Evolutionary conservation across 2,888 invertebrate genomes (phyloP).

Genomic region (Magallana nippona): DNA sequence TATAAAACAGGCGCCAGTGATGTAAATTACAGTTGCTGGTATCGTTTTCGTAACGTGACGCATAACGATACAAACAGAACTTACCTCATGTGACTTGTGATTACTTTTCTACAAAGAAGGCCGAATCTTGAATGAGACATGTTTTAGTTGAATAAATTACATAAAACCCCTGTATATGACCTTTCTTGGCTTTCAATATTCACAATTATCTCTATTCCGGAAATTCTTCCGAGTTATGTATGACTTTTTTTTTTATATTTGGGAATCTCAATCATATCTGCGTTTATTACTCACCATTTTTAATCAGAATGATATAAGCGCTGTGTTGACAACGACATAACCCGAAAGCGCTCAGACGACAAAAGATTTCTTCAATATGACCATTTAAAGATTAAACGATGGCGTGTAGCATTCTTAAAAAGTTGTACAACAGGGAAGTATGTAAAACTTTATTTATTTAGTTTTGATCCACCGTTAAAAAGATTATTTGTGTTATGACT

Average conservation of each 20-base stretch:
- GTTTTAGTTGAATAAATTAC: neutral
- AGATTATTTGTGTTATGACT: no score
- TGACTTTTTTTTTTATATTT: neutral
- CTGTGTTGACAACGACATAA: neutral
- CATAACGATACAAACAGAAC: neutral
- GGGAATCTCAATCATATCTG: neutral
- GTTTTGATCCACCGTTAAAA: no score
- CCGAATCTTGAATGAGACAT: slow-evolving; percentile 9
- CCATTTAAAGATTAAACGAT: neutral
- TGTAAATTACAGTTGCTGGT: no score
- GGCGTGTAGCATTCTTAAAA: slow-evolving; percentile 7
- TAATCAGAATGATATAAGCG: neutral
- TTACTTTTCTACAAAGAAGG: neutral
- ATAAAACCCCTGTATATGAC: neutral
- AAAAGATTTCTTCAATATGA: neutral
- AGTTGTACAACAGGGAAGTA: slow-evolving; percentile 14
- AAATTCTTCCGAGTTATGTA: neutral
- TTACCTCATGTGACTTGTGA: slow-evolving; percentile 15
- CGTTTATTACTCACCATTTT: neutral
- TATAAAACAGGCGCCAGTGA: no score
- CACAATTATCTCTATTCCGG: neutral
- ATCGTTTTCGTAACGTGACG: no score
- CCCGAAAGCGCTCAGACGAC: slow-evolving; percentile 32
- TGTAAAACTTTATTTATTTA: no score
- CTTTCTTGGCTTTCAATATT: neutral